Conservation (phyloP, 2,888 invertebrate genomes). For the Synanthedon myopaeformis region DNA sequence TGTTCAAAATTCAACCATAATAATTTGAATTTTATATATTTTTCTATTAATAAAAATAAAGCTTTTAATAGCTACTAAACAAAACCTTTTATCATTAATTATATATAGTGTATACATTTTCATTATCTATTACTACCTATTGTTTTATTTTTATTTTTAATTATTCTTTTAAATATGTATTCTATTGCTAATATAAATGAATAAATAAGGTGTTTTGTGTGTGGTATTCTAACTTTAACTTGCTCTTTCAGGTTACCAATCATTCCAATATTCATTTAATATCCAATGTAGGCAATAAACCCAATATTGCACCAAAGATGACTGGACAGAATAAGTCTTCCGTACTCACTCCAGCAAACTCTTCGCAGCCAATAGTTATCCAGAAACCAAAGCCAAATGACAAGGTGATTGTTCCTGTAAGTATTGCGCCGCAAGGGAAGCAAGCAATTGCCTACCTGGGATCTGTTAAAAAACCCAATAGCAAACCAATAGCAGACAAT, state of each 20-base stretch:
- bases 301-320: conserved; percentile 54
- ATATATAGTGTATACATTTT: neutral
- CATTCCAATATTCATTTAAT: conserved; percentile 56
- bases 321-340: conserved; percentile 45
- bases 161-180: neutral
- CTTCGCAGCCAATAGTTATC: conserved; percentile 67
- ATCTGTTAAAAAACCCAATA: conserved; percentile 62
- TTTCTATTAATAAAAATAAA: too few species aligned
- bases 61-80: too few species aligned
- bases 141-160: neutral
- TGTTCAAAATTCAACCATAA: too few species aligned
- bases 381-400: conserved; percentile 65
- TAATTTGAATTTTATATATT: too few species aligned
- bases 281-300: conserved; percentile 51
- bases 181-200: neutral
- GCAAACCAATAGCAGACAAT: conserved; percentile 45
- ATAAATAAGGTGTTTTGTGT: conserved; percentile 7
- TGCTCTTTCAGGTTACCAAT: conserved; percentile 48
- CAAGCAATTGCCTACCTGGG: conserved; percentile 68
- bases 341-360: conserved; percentile 47
- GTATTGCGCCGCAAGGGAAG: conserved; percentile 53
- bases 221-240: conserved; percentile 4
- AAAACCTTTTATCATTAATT: neutral
- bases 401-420: conserved; percentile 64
- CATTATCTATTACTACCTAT: too few species aligned